Conservation (phyloP, 2,797 vertebrate species). For the Malurus splendens region DNA sequence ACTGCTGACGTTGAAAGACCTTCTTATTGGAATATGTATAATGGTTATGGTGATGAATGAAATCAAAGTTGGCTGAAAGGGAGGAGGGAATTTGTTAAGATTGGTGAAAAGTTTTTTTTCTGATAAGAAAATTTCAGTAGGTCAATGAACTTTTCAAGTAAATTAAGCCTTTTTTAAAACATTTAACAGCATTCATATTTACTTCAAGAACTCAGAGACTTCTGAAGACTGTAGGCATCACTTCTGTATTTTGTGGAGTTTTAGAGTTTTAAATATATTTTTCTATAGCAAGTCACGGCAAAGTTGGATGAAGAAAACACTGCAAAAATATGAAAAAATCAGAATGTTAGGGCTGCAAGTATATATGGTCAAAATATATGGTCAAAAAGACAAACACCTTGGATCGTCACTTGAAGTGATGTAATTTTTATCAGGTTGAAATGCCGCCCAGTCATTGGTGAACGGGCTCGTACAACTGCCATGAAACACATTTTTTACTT, state of each 20-base stretch:
- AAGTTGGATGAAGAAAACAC: background rate
- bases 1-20: background rate
- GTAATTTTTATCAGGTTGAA: background rate
- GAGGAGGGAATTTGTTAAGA: rapidly evolving
- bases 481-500: background rate
- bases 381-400: background rate
- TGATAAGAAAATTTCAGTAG: background rate
- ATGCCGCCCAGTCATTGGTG: background rate
- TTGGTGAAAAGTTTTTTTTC: background rate
- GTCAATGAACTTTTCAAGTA: background rate
- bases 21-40: background rate
- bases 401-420: background rate
- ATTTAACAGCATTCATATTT: background rate
- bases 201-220: background rate
- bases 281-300: background rate
- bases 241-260: background rate
- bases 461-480: background rate
- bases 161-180: background rate
- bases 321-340: background rate
- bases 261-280: background rate
- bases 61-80: background rate
- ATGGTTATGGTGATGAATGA: background rate
- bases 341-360: background rate
- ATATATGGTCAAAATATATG: background rate
- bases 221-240: background rate